Evolutionary conservation across 1,140 invertebrate genomes (phyloP), one percentile per base, ranked within the genome.

Genomic region (Drosophila arizonae): DNA sequence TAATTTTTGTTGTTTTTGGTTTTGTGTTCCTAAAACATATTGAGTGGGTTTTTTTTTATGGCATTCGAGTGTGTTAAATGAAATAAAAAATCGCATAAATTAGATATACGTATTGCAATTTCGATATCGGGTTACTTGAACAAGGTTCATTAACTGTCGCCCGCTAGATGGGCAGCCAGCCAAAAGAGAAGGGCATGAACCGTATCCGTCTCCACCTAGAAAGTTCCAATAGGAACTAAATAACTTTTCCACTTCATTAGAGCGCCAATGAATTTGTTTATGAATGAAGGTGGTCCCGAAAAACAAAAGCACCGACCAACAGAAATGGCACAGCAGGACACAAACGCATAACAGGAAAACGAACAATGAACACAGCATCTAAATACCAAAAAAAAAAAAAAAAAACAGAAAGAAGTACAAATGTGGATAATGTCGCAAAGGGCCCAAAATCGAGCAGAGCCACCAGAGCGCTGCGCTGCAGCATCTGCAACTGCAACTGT

Each of bases 61-160:
- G 67, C 54, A 57, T 75, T 75, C 68, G 75, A 86, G 81, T 85
- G 81, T 85, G 78, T 86, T 88, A 76, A 82, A 82, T 77, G 66
- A 69, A 66, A 86, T 87, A 75, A 85, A 86, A 85, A 80, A 80
- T 77, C 72, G 82, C 84, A 87, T 87, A 87, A 87, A 87, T 87
- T 87, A 87, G 76, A 86, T 82, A 82, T 58, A 74, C 58, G 70
- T 82, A 88, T 87, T 87, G 82, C 82, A 87, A 77, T 88, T 78
- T 30, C 79, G 69, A 77, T 87, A 87, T 87, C 82, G 79, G 79
- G 76, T 87, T 88, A 87, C 82, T 87, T 82, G 69, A 81, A 78
- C 82, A 69, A 73, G 81, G 82, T 88, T 87, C 84, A 79, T 86
- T 86, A 86, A 86, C 72, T 74, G 66, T 58, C 57, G 56, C 36